These are phyloP conservation scores for Philereme transversata DNA, from an alignment of 2,888 invertebrate species.

Conservation along the genomic window DNA sequence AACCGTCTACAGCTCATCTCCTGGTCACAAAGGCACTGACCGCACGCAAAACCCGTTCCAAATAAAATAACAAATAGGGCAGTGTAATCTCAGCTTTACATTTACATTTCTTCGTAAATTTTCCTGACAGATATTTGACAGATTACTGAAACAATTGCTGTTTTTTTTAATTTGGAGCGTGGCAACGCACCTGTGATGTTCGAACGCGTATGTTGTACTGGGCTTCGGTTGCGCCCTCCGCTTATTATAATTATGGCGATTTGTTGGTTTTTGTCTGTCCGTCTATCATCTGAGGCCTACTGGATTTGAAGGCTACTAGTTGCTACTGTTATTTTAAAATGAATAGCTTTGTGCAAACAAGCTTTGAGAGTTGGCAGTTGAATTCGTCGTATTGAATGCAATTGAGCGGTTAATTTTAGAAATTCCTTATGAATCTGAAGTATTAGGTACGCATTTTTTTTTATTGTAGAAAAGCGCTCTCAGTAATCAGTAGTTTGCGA, in stretches of 20 bases:
- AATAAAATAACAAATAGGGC: slow-evolving; percentile 26
- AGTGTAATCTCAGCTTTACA: slow-evolving; percentile 21
- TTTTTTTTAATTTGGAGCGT: slow-evolving; percentile 36
- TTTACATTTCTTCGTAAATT: slow-evolving; percentile 23
- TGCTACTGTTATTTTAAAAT: no score
- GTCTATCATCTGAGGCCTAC: slow-evolving; percentile 50
- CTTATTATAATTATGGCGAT: slow-evolving; percentile 77
- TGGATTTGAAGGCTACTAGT: neutral
- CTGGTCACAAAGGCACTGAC: slow-evolving; percentile 51
- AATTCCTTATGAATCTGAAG: no score
- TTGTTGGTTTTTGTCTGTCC: slow-evolving; percentile 71
- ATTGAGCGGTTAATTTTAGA: no score
- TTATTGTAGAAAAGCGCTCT: no score
- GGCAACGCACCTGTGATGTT: slow-evolving; percentile 47
- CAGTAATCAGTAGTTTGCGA: no score
- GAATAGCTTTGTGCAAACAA: slow-evolving; percentile 13
- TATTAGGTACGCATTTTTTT: no score
- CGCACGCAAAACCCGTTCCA: slow-evolving; percentile 50
- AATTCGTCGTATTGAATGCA: no score
- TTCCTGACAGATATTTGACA: slow-evolving; percentile 12
- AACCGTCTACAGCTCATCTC: slow-evolving; percentile 57
- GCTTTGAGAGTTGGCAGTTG: neutral
- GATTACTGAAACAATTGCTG: neutral
- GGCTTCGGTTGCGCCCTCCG: slow-evolving; percentile 59
- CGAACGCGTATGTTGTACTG: slow-evolving; percentile 65